phyloP scores from a whole-genome alignment of 1,140 invertebrate species.

The Caerostris darwini region DNA sequence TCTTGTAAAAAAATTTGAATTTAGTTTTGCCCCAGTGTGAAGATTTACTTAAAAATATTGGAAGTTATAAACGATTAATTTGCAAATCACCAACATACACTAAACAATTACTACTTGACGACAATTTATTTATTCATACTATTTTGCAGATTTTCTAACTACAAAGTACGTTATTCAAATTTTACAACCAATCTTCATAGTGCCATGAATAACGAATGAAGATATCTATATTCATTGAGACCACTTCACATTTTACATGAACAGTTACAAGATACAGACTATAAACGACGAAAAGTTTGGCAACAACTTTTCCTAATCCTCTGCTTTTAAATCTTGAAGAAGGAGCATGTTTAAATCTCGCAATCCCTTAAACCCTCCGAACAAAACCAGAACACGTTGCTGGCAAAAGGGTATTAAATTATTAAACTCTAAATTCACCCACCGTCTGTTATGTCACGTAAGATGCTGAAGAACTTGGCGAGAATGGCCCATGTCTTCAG shows the following conservation, averaged over 20 bases:
- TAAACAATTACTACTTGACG: too few relatives aligned
- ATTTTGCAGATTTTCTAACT: too few relatives aligned
- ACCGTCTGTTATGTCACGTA: neutral
- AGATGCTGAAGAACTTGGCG: neutral
- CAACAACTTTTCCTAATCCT: neutral
- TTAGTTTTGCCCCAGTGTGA: too few relatives aligned
- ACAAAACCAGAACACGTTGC: neutral
- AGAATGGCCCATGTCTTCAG: neutral
- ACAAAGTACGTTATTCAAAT: too few relatives aligned
- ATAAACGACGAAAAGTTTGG: neutral
- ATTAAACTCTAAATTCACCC: neutral
- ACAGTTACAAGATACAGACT: too few relatives aligned
- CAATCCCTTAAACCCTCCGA: neutral
- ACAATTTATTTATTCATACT: too few relatives aligned
- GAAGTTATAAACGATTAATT: too few relatives aligned
- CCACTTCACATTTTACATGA: neutral
- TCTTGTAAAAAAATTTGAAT: too few relatives aligned
- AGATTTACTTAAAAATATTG: too few relatives aligned
- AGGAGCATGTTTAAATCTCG: conserved; percentile 5
- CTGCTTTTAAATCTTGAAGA: neutral
- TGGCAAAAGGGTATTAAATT: neutral
- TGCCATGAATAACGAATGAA: conserved; percentile 1
- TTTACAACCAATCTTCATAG: neutral
- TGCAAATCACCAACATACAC: too few relatives aligned
- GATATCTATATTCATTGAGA: neutral